A percentile compares a stretch with the other conserved stretches of the same genome.
phyloP scores from a whole-genome alignment of 1,140 invertebrate genomes.

The Apis cerana region DNA sequence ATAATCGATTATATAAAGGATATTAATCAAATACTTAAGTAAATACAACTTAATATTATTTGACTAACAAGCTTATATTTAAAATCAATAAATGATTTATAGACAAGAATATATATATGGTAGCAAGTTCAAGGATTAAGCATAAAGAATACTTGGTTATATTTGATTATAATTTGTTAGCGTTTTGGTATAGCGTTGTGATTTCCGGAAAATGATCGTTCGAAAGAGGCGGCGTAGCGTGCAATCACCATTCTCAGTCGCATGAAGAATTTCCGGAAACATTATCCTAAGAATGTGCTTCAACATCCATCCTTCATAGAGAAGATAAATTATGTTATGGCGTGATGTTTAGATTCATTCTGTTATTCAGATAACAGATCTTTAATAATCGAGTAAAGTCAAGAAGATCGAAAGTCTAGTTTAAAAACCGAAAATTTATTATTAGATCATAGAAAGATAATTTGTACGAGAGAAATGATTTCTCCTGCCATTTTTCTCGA shows the following conservation, averaged over 20 bases:
- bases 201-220: slow-evolving; percentile 24
- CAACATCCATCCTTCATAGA: neutral
- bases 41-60: too few relatives aligned
- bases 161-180: slow-evolving; percentile 12
- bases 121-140: slow-evolving; percentile 23
- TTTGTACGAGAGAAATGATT: too few relatives aligned
- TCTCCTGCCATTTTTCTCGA: too few relatives aligned
- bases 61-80: too few relatives aligned
- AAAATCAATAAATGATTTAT: too few relatives aligned
- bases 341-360: neutral
- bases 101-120: neutral
- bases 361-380: neutral
- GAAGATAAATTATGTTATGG: neutral
- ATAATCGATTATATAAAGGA: neutral
- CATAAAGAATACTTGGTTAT: neutral
- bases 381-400: neutral
- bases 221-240: neutral
- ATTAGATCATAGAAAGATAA: neutral
- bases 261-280: slow-evolving; percentile 22
- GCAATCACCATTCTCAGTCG: slow-evolving; percentile 20
- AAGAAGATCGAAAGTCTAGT: neutral
- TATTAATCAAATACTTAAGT: too few relatives aligned
- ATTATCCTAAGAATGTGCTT: neutral
- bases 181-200: neutral
- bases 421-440: neutral